Conservation (phyloP, 1,140 invertebrate genomes). For the Littorina saxatilis region DNA sequence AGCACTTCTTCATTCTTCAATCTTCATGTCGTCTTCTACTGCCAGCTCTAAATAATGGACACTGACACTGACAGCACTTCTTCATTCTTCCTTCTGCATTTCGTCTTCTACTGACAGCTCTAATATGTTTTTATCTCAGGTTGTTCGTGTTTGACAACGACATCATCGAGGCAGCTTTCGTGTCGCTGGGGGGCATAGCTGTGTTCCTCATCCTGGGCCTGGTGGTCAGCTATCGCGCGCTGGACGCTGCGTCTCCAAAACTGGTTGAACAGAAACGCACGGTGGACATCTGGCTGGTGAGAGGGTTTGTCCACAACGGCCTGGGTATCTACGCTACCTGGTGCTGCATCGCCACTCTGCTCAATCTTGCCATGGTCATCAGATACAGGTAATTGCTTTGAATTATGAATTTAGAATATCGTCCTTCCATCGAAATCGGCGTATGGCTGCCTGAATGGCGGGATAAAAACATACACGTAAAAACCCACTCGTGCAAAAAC, state of each 20-base stretch:
- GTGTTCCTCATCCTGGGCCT: constrained; percentile 62
- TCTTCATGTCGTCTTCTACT: no score
- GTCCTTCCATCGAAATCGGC: no score
- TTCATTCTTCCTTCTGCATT: no score
- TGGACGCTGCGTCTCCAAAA: constrained; percentile 30
- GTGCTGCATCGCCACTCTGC: constrained; percentile 67
- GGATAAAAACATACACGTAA: no score
- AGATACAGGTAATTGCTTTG: constrained; percentile 45
- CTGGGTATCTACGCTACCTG: constrained; percentile 69
- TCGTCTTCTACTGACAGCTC: no score
- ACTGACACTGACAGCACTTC: no score
- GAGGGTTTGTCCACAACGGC: constrained; percentile 71
- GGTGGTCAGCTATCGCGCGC: constrained; percentile 50
- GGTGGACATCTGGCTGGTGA: constrained; percentile 63
- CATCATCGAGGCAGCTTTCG: constrained; percentile 50
- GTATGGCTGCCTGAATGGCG: no score
- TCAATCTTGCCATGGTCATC: constrained; percentile 64
- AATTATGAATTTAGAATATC: no score
- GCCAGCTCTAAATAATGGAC: no score
- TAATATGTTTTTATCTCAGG: constrained; percentile 49
- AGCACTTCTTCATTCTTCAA: no score
- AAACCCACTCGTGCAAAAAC: no score
- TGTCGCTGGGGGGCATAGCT: constrained; percentile 52
- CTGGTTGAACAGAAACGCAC: background rate
- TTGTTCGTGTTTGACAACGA: constrained; percentile 66